Evolutionary conservation across 2,888 invertebrate genomes (phyloP).

Genomic region (Diabrotica balteata): DNA sequence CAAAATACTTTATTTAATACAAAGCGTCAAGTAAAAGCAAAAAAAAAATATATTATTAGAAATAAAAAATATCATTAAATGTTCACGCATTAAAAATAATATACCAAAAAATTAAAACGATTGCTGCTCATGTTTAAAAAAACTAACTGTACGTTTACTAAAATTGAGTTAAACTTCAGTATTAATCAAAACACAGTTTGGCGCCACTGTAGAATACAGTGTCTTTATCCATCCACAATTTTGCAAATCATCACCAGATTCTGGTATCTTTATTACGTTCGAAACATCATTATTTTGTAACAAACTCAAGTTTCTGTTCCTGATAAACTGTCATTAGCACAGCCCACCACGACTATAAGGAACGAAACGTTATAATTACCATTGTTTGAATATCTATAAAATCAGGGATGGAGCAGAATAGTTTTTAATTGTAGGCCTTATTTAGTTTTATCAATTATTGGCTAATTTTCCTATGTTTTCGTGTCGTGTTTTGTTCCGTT

Average conservation of each 20-base stretch:
- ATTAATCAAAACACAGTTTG: constrained; percentile 39
- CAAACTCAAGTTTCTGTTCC: constrained; percentile 24
- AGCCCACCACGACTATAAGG: constrained; percentile 5
- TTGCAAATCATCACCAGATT: constrained; percentile 19
- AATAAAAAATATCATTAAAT: no score
- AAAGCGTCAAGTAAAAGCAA: no score
- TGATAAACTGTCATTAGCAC: constrained; percentile 27
- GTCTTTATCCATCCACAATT: no score
- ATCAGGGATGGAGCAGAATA: neutral
- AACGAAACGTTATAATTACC: constrained; percentile 22
- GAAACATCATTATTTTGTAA: constrained; percentile 18
- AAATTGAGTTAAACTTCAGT: constrained; percentile 45
- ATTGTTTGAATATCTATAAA: constrained; percentile 26
- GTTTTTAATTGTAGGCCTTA: neutral
- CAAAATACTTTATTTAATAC: no score
- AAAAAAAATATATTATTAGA: no score
- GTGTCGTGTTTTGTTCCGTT: no score
- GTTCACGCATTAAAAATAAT: no score
- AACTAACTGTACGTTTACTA: no score
- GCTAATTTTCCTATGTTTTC: neutral
- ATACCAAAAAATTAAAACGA: no score
- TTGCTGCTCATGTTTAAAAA: no score
- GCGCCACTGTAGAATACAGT: constrained; percentile 1
- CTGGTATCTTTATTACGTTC: constrained; percentile 1
- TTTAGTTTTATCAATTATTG: neutral